Evolutionary conservation across 1,140 invertebrate genomes (phyloP).

Genomic region (Xylocopa sonorina): DNA sequence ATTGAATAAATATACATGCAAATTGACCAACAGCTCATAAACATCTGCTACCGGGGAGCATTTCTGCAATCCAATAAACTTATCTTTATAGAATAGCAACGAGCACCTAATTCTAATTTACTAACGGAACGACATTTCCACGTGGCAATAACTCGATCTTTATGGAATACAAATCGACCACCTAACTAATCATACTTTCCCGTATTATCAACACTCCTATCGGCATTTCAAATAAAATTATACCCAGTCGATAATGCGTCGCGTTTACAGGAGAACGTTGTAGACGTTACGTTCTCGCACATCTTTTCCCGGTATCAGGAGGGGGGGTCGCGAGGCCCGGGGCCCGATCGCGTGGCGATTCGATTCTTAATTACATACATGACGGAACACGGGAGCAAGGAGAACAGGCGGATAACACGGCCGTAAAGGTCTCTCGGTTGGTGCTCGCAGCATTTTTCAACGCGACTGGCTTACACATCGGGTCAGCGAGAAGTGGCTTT

Average conservation of each 20-base stretch:
- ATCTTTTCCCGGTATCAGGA: background rate
- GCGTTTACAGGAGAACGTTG: background rate
- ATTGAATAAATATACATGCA: background rate
- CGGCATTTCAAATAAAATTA: background rate
- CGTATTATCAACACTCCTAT: background rate
- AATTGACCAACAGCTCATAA: background rate
- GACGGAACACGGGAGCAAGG: background rate
- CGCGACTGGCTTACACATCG: slow-evolving; percentile 40
- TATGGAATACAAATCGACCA: slow-evolving; percentile 1
- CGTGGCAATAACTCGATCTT: slow-evolving; percentile 1
- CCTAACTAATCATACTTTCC: slow-evolving; percentile 8
- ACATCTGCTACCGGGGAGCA: background rate
- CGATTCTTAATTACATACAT: slow-evolving; percentile 31
- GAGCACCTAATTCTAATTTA: slow-evolving; percentile 28
- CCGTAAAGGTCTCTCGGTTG: slow-evolving; percentile 41
- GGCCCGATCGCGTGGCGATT: slow-evolving; percentile 6
- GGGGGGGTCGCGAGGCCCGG: background rate
- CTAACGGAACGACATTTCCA: background rate
- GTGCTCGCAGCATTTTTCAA: slow-evolving; percentile 57
- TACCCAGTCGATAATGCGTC: background rate
- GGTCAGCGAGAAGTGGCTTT: slow-evolving; percentile 57
- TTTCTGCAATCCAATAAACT: background rate
- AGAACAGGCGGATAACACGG: slow-evolving; percentile 36
- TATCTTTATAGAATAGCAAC: background rate
- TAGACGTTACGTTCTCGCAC: background rate